Base-by-base conservation (phyloP, 2,797 vertebrate species). In the Chelon labrosus region DNA sequence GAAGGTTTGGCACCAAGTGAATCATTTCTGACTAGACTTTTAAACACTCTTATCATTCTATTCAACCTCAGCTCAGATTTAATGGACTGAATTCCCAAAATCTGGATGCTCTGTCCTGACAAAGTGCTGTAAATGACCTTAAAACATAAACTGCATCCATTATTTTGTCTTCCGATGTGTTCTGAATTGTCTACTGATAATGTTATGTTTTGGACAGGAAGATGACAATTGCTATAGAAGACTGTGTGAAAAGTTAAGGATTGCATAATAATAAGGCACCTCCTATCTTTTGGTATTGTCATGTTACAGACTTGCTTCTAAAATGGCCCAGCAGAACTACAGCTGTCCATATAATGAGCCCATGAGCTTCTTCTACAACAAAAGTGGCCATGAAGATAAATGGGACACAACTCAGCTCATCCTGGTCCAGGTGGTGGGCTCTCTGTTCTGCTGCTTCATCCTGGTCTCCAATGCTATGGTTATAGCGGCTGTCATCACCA, bases 321-420 rank as follows among this genome's bases (percentile, higher is more conserved):
- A 91, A 88, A 96, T 94, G 95, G 95, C 92, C 86, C 94, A 90
- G 79, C 91, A 95, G 89, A 97, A 96, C 49, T 60, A 89, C 61
- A 89, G 7, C 27, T 99, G 98, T 80, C 89, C 97, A 90, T 94
- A 97, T 73, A 92, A 96, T 39, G 69, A 95, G 90, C 79, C 31
- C 38, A 99, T 99, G 97, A 84, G 78, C 76, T 99, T 98, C 76
- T 99, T 99, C 89, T 99, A 99, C 92, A 95, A 95, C 71, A 95
- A 84, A 88, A 97, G 86, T 16, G 93, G 95, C 1, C 92, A 86
- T 0, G 86, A 83, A 0, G 94, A 97, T 2, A 92, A 94, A 13
- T 97, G 96, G 96, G 89, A 92, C 8, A 88, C 64, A 3, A 88
- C 90, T 0, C 93, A 95, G 50, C 95, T 98, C 53, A 92, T 96